phyloP scores from a whole-genome alignment of 2,888 invertebrate species.

The Mythimna vitellina region DNA sequence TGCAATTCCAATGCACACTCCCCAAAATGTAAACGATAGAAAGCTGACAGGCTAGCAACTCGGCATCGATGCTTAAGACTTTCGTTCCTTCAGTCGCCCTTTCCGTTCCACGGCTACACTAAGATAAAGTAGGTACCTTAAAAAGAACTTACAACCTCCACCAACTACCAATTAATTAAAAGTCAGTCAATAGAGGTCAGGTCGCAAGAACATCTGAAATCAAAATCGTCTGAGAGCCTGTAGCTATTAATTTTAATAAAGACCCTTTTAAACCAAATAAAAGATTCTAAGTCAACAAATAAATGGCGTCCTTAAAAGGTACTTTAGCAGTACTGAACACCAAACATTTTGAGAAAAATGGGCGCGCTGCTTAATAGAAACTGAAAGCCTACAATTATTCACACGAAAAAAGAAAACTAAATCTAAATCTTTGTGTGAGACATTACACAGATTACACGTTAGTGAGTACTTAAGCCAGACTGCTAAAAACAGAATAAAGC shows the following conservation, averaged over 20 bases:
- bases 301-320: constrained; percentile 17
- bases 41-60: too few relatives aligned
- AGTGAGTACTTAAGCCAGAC: neutral
- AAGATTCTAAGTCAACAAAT: constrained; percentile 4
- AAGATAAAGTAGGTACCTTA: too few relatives aligned
- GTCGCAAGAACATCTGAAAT: neutral
- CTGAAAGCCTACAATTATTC: constrained; percentile 24
- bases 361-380: neutral
- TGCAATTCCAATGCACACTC: too few relatives aligned
- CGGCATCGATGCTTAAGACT: too few relatives aligned
- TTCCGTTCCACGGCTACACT: too few relatives aligned
- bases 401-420: constrained; percentile 9
- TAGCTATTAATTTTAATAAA: neutral
- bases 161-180: neutral
- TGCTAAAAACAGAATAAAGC: neutral
- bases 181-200: too few relatives aligned
- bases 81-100: too few relatives aligned
- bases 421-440: neutral
- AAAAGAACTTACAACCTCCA: too few relatives aligned
- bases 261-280: constrained; percentile 18
- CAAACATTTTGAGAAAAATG: constrained; percentile 9
- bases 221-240: neutral
- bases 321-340: constrained; percentile 4
- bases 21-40: too few relatives aligned
- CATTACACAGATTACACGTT: neutral